These are phyloP conservation scores for Anoplophora glabripennis DNA, from an alignment of 1,140 invertebrate species.

Conservation along the genomic window DNA sequence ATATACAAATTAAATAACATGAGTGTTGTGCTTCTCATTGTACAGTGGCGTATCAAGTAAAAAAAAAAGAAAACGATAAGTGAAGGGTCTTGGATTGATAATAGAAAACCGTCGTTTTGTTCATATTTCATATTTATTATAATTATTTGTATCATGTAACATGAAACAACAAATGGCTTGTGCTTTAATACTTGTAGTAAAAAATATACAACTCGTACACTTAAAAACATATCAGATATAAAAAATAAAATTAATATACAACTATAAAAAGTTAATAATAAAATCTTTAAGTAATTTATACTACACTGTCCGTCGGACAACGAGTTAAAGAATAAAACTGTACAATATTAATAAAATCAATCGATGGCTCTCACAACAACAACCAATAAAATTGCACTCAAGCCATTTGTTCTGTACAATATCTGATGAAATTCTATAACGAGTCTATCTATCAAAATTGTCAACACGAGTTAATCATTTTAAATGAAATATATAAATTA, in stretches of 20 bases:
- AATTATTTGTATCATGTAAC: slow-evolving; percentile 40
- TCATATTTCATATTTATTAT: slow-evolving; percentile 26
- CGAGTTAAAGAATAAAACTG: slow-evolving; percentile 32
- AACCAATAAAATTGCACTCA: slow-evolving; percentile 45
- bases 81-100: not conserved
- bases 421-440: slow-evolving; percentile 43
- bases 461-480: slow-evolving; percentile 52
- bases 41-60: slow-evolving; percentile 29
- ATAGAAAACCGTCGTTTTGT: slow-evolving; percentile 31
- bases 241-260: slow-evolving; percentile 40
- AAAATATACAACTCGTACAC: slow-evolving; percentile 35
- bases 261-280: slow-evolving; percentile 31
- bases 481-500: slow-evolving; percentile 51
- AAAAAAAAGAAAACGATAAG: slow-evolving; percentile 20
- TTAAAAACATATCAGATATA: slow-evolving; percentile 40
- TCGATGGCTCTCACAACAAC: slow-evolving; percentile 43
- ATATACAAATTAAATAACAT: slow-evolving; percentile 42
- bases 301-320: slow-evolving; percentile 30
- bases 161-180: slow-evolving; percentile 46
- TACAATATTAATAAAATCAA: slow-evolving; percentile 39
- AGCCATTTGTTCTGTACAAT: slow-evolving; percentile 49
- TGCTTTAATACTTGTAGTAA: slow-evolving; percentile 43
- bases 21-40: slow-evolving; percentile 35
- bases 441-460: slow-evolving; percentile 50
- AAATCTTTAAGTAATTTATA: slow-evolving; percentile 40